phyloP scores from a whole-genome alignment of 2,113 vertebrate genomes.

The Glaucomys volans region DNA sequence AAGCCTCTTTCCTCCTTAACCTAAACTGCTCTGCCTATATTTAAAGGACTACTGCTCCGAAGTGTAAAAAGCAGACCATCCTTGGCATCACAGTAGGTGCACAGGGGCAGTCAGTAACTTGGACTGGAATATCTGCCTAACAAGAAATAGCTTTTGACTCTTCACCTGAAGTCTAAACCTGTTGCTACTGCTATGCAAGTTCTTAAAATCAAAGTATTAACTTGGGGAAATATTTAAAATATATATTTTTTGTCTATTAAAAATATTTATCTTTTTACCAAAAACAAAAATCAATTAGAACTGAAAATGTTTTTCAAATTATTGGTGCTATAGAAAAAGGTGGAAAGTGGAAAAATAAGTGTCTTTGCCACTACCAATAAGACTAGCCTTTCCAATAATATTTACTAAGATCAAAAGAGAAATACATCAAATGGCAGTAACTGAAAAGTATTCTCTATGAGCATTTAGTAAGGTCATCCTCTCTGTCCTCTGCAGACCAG shows the following conservation, averaged over 20 bases:
- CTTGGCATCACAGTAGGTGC: background rate
- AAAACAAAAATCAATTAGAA: conserved; percentile 80
- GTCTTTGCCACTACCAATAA: conserved; percentile 55
- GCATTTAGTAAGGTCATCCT: conserved; percentile 48
- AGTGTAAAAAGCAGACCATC: background rate
- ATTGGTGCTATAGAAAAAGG: conserved; percentile 57
- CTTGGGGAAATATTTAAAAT: conserved; percentile 87
- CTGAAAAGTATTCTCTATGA: conserved; percentile 2
- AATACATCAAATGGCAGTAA: conserved; percentile 45
- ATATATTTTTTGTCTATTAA: conserved; percentile 88
- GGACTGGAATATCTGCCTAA: background rate
- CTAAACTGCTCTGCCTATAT: background rate
- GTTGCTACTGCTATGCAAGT: conserved; percentile 39
- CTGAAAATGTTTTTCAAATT: conserved; percentile 74
- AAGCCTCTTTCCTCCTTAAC: background rate
- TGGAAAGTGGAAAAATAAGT: conserved; percentile 77
- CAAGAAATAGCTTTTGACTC: conserved; percentile 42
- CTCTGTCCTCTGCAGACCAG: conserved; percentile 17
- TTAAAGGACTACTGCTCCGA: conserved; percentile 8
- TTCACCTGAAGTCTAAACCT: conserved; percentile 42
- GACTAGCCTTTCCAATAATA: conserved; percentile 48
- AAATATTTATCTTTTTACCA: conserved; percentile 81
- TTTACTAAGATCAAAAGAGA: conserved; percentile 58
- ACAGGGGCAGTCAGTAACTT: background rate
- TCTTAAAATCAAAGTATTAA: conserved; percentile 81